Base-by-base conservation (phyloP, 2,888 invertebrate genomes). In the Eueremaeus valkanovi region DNA sequence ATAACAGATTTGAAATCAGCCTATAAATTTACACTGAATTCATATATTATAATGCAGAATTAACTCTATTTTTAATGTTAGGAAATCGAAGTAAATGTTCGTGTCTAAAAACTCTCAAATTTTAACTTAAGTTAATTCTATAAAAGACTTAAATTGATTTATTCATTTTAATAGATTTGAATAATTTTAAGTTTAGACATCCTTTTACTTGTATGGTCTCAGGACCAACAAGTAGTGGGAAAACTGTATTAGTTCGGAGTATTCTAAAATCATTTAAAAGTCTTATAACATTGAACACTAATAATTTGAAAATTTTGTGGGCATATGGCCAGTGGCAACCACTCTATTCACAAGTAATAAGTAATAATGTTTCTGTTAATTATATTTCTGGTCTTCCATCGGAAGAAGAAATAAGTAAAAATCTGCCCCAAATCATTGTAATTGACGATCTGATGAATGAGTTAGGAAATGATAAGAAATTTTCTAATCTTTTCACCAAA, bases 251-350 rank as follows among this genome's bases (percentile, higher is more conserved):
- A 9, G 45, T 51, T 29, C 3, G 73, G 55, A 27, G 55, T 3
- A 18, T 73, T 29, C 29, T 73, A 3, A 24, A 73, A 21, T 1
- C 3, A 1, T 73, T 24, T 45, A 16, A 45, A 18, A n/a, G 21
- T 13, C 6, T 72, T 2, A n/a, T 27, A 13, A 49, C 45, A 18
- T 11, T 18, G 6, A 18, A 49, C 55, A 24, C 18, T 31, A 13
- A 61, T 13, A 61, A 61, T n/a, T 6, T 51, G 18, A 45, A 31
- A 5, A 18, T 73, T 31, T 18, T 73, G 1, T 74, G 63, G 74
- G 29, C 29, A 21, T 74, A 74, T 61, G 74, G 74, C 9, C 66
- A 72, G 21, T 74, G 66, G 66, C 74, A 74, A 18, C 13, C 70
- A 27, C 3, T 33, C 3, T 74, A 74, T 40, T 11, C 9, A 3